These are phyloP conservation scores for Drosophila albomicans DNA, from an alignment of 1,140 invertebrate genomes.

Conservation along the genomic window DNA sequence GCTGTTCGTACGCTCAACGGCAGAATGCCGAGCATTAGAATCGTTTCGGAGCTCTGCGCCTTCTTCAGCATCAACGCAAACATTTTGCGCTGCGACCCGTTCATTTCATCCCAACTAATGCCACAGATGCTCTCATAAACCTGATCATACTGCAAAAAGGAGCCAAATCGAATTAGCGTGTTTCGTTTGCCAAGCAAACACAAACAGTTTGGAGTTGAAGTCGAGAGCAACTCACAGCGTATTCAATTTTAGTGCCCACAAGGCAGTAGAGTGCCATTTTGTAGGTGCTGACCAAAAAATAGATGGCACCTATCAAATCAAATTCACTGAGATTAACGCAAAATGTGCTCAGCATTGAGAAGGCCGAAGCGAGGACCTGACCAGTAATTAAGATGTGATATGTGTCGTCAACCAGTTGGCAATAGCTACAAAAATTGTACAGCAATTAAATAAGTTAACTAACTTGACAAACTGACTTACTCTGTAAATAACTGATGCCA, in stretches of 20 bases:
- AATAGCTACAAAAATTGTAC: conserved; percentile 42
- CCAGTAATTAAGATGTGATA: conserved; percentile 56
- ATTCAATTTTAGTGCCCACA: conserved; percentile 66
- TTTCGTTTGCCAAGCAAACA: too few relatives aligned
- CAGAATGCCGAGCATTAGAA: conserved; percentile 35
- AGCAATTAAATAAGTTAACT: not conserved
- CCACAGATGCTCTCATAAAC: conserved; percentile 50
- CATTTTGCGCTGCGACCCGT: conserved; percentile 49
- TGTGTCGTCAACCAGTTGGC: conserved; percentile 40
- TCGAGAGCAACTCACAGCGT: conserved; percentile 42
- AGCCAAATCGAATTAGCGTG: not conserved
- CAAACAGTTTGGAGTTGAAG: not conserved
- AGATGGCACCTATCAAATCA: conserved; percentile 51
- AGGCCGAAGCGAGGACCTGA: conserved; percentile 56
- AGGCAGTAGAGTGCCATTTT: conserved; percentile 66
- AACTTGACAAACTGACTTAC: conserved; percentile 26
- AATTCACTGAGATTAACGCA: conserved; percentile 53
- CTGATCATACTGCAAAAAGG: conserved; percentile 50
- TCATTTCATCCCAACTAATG: conserved; percentile 57
- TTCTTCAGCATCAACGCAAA: conserved; percentile 33
- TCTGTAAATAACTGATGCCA: conserved; percentile 69
- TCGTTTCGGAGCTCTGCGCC: conserved; percentile 34
- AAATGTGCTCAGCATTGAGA: conserved; percentile 52
- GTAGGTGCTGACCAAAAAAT: conserved; percentile 56
- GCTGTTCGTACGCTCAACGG: conserved; percentile 37